These are phyloP conservation scores for Syritta pipiens DNA, from an alignment of 2,888 invertebrate species.

Conservation along the genomic window DNA sequence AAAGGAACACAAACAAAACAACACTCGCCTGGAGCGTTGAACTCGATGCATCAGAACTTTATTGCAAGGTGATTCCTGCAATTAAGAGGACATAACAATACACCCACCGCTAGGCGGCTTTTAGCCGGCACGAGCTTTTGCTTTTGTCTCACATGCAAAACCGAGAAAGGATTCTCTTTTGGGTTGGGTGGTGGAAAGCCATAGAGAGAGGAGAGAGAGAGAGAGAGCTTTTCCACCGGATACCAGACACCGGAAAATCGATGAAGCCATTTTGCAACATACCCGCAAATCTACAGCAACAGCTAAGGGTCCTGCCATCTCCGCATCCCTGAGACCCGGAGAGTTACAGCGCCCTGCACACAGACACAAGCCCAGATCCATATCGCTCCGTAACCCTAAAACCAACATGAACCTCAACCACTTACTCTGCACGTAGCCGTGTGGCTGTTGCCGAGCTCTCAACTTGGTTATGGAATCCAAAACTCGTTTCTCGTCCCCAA, in stretches of 20 bases:
- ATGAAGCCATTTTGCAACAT: constrained; percentile 41
- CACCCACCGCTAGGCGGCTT: background rate
- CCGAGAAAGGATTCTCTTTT: background rate
- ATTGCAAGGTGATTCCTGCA: constrained; percentile 43
- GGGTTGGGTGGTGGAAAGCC: constrained; percentile 9
- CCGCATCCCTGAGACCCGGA: constrained; percentile 20
- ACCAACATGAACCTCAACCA: constrained; percentile 39
- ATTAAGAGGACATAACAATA: constrained; percentile 26
- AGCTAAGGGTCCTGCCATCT: constrained; percentile 26
- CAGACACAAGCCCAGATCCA: constrained; percentile 16
- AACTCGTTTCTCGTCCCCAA: background rate
- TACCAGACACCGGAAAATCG: constrained; percentile 65
- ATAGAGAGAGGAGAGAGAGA: background rate
- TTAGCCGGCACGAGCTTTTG: background rate
- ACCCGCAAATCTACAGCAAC: constrained; percentile 11
- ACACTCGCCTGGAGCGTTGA: constrained; percentile 59
- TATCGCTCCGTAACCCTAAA: constrained; percentile 8
- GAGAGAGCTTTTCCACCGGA: constrained; percentile 33
- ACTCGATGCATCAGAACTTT: constrained; percentile 38
- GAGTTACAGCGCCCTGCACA: background rate
- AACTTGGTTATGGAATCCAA: constrained; percentile 29
- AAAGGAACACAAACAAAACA: no score
- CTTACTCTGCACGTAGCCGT: constrained; percentile 19
- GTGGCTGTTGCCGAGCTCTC: no score
- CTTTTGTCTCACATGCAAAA: constrained; percentile 31